Evolutionary conservation across 2,797 vertebrate species (phyloP).

Genomic region (Gymnopithys bicolor): DNA sequence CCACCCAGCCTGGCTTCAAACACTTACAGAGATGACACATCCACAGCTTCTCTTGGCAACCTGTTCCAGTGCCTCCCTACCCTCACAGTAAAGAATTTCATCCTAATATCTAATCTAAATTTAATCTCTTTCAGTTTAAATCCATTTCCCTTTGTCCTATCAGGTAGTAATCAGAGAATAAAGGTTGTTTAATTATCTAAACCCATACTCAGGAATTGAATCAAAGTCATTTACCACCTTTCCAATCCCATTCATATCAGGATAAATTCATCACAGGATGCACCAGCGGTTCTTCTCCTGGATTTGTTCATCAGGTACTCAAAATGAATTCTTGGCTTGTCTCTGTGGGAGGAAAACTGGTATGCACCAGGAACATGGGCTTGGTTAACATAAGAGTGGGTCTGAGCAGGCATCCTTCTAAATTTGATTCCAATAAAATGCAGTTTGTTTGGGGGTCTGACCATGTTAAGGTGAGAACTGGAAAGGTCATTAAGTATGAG

Average conservation of each 20-base stretch:
- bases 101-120: background rate
- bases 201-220: background rate
- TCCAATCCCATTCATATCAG: background rate
- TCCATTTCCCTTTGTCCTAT: background rate
- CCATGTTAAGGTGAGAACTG: background rate
- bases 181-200: background rate
- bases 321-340: background rate
- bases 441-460: background rate
- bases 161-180: background rate
- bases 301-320: background rate
- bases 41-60: background rate
- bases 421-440: background rate
- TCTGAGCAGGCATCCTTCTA: background rate
- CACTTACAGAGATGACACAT: background rate
- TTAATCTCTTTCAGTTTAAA: background rate
- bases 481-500: background rate
- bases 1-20: background rate
- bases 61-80: background rate
- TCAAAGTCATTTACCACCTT: background rate
- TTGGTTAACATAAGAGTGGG: background rate
- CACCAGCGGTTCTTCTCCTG: background rate
- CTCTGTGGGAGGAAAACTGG: background rate
- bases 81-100: background rate
- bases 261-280: background rate
- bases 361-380: background rate